A percentile compares a stretch with the other conserved stretches of the same genome.
phyloP scores from a whole-genome alignment of 2,797 vertebrate species.

The Somateria mollissima region DNA sequence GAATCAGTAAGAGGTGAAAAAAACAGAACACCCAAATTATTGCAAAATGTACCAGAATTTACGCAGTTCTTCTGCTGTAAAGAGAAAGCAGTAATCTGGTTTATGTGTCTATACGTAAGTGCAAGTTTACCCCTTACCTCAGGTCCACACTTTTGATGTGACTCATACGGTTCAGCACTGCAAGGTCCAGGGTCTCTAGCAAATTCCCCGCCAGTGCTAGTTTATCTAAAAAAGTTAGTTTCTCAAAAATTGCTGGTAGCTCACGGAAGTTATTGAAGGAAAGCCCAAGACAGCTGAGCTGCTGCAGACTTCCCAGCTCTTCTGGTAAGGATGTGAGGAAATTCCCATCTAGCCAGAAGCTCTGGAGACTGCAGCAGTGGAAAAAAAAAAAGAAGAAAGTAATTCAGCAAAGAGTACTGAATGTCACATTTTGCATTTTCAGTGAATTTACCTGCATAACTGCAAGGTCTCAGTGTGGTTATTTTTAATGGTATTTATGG shows the following conservation, averaged over 20 bases:
- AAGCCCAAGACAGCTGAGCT: slow-evolving; percentile 90
- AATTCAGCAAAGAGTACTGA: not conserved
- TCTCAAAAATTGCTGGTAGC: slow-evolving; percentile 88
- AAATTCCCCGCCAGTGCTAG: slow-evolving; percentile 91
- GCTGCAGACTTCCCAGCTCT: slow-evolving; percentile 87
- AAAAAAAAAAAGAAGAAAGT: not conserved
- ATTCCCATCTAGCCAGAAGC: slow-evolving; percentile 93
- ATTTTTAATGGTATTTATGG: not conserved
- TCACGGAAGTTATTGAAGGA: slow-evolving; percentile 92
- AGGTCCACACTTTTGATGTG: slow-evolving; percentile 92
- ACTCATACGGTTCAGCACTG: slow-evolving; percentile 83
- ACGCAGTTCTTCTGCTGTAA: not conserved
- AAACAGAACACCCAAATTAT: not conserved
- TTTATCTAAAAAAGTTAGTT: slow-evolving; percentile 85
- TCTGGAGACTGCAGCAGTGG: slow-evolving; percentile 86
- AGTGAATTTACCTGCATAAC: not conserved
- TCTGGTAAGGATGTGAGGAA: slow-evolving; percentile 88
- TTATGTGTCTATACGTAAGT: not conserved
- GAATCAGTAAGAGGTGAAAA: not conserved
- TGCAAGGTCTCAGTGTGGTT: not conserved
- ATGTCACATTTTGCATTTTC: not conserved
- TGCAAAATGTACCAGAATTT: not conserved
- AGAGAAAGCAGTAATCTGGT: not conserved
- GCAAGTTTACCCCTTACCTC: slow-evolving; percentile 78
- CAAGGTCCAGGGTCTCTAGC: slow-evolving; percentile 85